Base-by-base conservation (phyloP, 2,797 vertebrate species). In the Propithecus perrieri region DNA sequence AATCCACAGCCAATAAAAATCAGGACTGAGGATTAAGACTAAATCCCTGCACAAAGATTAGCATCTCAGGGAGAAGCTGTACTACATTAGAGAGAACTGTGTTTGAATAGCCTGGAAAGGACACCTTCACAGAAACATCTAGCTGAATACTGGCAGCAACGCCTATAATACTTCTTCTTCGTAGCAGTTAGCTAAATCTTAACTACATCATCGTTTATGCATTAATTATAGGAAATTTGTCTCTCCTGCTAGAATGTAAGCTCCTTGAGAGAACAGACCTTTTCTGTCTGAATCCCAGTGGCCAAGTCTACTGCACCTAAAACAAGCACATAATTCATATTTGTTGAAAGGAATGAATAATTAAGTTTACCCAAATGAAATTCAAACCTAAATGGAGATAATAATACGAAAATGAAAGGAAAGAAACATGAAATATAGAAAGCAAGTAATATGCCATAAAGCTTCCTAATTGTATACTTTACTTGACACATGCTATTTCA, bases 161-260 rank as follows among this genome's bases (percentile, higher is more conserved):
- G 65, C 33, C 65, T 3, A 22, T 24, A 7, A 5, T 14, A 3
- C 17, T 20, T 33, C 43, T 13, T 7, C 38, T 30, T 7, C 4
- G 26, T 3, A 24, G 63, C 14, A 10, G 26, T 15, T 43, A 6
- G 30, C 48, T 65, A 11, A 1, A 4, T 12, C 63, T 57, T 11
- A 15, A 33, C 8, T 7, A 12, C 6, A 4, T 28, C 7, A 6
- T 7, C 4, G 7, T 4, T n/a, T 7, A 9, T 1, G 38, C 4
- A 12, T 30, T 63, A 22, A 12, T 10, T 4, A 2, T 7, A 24
- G 75, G 12, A 48, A 57, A 4, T 5, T 3, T 7, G n/a, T 57
- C 35, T 80, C 43, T 74, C 9, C 33, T 28, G 43, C 13, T 71
- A 20, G 26, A 35, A 33, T 1, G 1, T 8, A 79, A 41, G 48